Base-by-base conservation (phyloP, 1,140 invertebrate species). In the Rhizoglyphus robini region DNA sequence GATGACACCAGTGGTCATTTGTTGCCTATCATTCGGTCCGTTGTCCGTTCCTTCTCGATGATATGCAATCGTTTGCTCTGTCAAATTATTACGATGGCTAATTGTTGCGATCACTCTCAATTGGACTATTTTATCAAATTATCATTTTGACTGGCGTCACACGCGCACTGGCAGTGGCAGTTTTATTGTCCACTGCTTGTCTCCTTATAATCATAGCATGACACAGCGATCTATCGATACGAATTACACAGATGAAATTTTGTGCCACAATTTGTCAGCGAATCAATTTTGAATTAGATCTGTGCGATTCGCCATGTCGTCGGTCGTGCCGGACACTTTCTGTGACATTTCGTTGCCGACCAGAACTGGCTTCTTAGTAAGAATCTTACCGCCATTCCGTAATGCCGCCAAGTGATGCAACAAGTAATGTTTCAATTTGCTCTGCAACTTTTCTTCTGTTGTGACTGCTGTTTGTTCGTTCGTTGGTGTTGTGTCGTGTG, bases 51-150 rank as follows among this genome's bases (percentile, higher is more conserved):
- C 36, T 41, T 41, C 18, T 41, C 36, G 36, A 41, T 41, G 36
- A 41, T 41, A 11, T 41, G 36, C 36, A 41, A 41, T 41, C 18
- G 36, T 41, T 41, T 18, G 8, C 36, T 8, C 36, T 41, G 8
- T 41, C 36, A 25, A 32, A 54, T 54, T 8, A 54, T 54, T 54
- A 54, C 23, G 51, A 54, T 54, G 51, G 23, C 51, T 54, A 54
- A 54, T 54, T 54, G 51, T 54, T 54, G 51, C 20, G 51, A 54
- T 54, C 51, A 46, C 41, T 54, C 51, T 54, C 51, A 54, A 54
- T 54, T 54, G 51, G 51, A 11, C 51, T 32, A 41, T 54, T 54
- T 54, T 54, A 54, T 54, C 23, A 54, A 23, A 54, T 54, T 54
- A 54, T 54, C 51, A 54, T 54, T 54, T 32, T 5, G 51, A 8